These are phyloP conservation scores for Pseudomyrmex cubaensis DNA, from an alignment of 1,140 invertebrate species.

Conservation along the genomic window DNA sequence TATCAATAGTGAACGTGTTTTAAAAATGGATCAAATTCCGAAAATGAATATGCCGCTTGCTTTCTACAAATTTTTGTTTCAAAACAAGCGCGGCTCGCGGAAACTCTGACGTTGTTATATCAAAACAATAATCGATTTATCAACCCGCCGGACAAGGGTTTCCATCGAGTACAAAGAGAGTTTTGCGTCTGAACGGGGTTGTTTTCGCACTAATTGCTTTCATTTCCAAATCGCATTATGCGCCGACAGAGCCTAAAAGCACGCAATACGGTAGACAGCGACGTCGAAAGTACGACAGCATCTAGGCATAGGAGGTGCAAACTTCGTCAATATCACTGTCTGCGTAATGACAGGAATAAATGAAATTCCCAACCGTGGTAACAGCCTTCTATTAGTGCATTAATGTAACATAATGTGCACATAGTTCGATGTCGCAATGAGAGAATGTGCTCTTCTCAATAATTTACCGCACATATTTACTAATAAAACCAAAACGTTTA, in stretches of 20 bases:
- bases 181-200: conserved; percentile 34
- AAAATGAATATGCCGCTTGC: background rate
- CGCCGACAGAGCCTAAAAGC: conserved; percentile 64
- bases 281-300: conserved; percentile 37
- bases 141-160: conserved; percentile 21
- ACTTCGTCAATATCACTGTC: conserved; percentile 49
- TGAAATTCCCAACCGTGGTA: background rate
- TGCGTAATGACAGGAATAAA: conserved; percentile 1
- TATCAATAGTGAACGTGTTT: too few relatives aligned
- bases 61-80: conserved; percentile 21
- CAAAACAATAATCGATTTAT: conserved; percentile 64
- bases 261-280: conserved; percentile 53
- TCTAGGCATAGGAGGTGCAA: conserved; percentile 35
- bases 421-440: background rate
- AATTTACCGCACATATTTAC: too few relatives aligned
- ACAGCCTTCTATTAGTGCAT: too few relatives aligned
- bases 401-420: background rate
- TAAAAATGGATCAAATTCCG: too few relatives aligned
- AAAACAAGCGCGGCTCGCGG: background rate
- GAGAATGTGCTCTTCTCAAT: too few relatives aligned
- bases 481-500: too few relatives aligned
- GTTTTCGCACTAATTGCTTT: conserved; percentile 72
- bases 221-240: conserved; percentile 62
- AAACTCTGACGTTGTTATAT: conserved; percentile 35
- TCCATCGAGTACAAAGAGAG: conserved; percentile 36